Conservation (phyloP, 2,888 invertebrate genomes). For the Bibio marci region DNA sequence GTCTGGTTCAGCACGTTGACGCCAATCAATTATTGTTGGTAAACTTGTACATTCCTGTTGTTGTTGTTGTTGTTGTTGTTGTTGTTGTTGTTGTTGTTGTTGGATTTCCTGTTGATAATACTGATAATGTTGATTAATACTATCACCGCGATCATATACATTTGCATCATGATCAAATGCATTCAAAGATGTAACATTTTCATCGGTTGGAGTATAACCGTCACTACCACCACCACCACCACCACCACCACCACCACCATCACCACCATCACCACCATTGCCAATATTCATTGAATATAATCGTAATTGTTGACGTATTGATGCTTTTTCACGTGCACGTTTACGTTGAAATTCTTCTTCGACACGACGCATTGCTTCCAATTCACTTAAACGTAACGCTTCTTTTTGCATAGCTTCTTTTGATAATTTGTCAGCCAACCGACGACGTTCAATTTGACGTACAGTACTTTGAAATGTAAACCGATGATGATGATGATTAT, state of each 20-base stretch:
- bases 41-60: too few relatives aligned
- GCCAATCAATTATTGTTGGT: too few relatives aligned
- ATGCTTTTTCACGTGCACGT: slow-evolving; percentile 58
- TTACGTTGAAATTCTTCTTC: slow-evolving; percentile 79
- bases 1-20: slow-evolving; percentile 50
- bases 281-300: slow-evolving; percentile 41
- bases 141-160: too few relatives aligned
- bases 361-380: slow-evolving; percentile 63
- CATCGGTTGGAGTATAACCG: background rate
- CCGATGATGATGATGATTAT: slow-evolving; percentile 34
- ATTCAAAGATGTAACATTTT: too few relatives aligned
- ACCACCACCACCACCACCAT: slow-evolving; percentile 30
- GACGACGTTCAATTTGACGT: slow-evolving; percentile 57
- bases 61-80: too few relatives aligned
- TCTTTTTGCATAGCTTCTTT: slow-evolving; percentile 62
- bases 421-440: slow-evolving; percentile 57
- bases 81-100: too few relatives aligned
- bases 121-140: too few relatives aligned
- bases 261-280: slow-evolving; percentile 28
- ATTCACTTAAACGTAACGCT: slow-evolving; percentile 52
- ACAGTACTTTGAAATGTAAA: slow-evolving; percentile 77
- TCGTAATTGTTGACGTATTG: slow-evolving; percentile 55
- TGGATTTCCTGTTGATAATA: too few relatives aligned
- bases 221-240: background rate
- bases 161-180: too few relatives aligned